Base-by-base conservation (phyloP, 2,797 vertebrate species). In the Crocidura indochinensis region DNA sequence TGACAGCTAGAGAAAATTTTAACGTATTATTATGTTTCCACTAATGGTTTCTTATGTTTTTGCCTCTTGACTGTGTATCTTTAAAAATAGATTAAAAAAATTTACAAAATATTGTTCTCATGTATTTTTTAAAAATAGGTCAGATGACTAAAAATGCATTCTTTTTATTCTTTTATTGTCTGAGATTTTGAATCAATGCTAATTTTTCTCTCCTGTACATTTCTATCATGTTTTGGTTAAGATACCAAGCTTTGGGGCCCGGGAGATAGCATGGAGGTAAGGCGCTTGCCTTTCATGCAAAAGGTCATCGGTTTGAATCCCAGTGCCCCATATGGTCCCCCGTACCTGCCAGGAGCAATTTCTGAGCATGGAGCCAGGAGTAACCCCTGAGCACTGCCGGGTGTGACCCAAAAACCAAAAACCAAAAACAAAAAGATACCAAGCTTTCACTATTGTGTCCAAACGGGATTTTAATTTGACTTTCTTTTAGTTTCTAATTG, bases 21-120 rank as follows among this genome's bases (percentile, higher is more conserved):
- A 10, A 49, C 88, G 72, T 29, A 4, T 90, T 10, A 93, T 79
- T 53, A 31, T 83, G 8, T 10, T 93, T 22, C 53, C 20, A 56
- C 19, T 20, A 60, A 60, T 60, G 19, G 17, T 60, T 60, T 60
- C 56, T 20, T 7, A 60, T 12, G 17, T 53, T 14, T 14, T 53
- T 53, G 51, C 17, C 11, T 53, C 51, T 53, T 53, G 11, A 17
- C 17, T 20, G 8, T 60, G 22, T 22, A 60, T 60, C 56, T 60
- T 60, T 60, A 60, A 60, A 60, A 60, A 20, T 60, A 60, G 56
- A 60, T 19, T 10, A 53, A 53, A 60, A 19, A 22, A 15, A 60
- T 20, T 19, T 22, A 38, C 38, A 38, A 20, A 60, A 60, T 17
- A 6, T 60, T 68, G 65, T 19, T 69, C 2, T 68, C 17, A 27